phyloP scores from a whole-genome alignment of 2,113 vertebrate species.

The Triplophysa tibetana region DNA sequence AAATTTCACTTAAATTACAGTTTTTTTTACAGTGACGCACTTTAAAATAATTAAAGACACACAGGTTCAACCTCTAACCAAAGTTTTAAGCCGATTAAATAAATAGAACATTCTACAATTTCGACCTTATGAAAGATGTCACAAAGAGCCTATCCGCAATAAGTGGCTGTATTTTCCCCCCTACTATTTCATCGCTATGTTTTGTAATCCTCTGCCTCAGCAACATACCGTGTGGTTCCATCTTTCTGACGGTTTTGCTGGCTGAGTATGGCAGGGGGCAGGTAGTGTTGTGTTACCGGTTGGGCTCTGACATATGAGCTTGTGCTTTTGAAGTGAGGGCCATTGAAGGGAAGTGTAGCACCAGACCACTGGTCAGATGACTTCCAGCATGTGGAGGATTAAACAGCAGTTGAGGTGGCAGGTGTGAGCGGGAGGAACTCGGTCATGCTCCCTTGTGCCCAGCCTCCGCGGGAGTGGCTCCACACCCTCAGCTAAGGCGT shows the following conservation, averaged over 20 bases:
- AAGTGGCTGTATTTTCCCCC: background rate
- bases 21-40: too few relatives aligned
- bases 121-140: background rate
- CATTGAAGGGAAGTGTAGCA: slow-evolving; percentile 68
- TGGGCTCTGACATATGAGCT: slow-evolving; percentile 69
- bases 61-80: background rate
- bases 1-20: too few relatives aligned
- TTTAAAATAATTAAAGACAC: background rate
- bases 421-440: slow-evolving; percentile 58
- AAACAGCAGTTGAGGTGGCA: slow-evolving; percentile 69
- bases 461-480: slow-evolving; percentile 31
- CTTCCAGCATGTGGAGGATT: slow-evolving; percentile 73
- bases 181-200: background rate
- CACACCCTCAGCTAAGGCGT: slow-evolving; percentile 23
- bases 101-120: too few relatives aligned
- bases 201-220: slow-evolving; percentile 18
- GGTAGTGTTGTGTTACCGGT: slow-evolving; percentile 68
- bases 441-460: slow-evolving; percentile 30
- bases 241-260: slow-evolving; percentile 1
- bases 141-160: too few relatives aligned
- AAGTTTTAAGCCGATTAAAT: background rate
- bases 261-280: slow-evolving; percentile 35
- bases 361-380: slow-evolving; percentile 71
- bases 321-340: slow-evolving; percentile 68
- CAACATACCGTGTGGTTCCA: background rate